Evolutionary conservation across 2,113 vertebrate species (phyloP), one percentile per base, ranked within the genome.

Genomic region (Baryphthengus martii): DNA sequence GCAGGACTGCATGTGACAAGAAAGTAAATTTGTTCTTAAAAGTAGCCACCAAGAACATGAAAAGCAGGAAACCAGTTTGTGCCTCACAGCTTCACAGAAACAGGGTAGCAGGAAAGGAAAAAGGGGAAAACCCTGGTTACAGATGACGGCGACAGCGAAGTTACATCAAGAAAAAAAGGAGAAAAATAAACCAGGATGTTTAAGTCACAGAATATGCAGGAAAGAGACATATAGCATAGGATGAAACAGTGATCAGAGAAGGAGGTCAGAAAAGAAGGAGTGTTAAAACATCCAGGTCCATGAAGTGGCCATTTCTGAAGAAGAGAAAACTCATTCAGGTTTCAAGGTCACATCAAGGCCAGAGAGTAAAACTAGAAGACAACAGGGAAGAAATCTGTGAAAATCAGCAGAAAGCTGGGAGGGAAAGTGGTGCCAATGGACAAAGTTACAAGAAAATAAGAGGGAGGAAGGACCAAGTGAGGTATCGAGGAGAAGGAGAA

Each of bases 271-370:
- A 81, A 91, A 81, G 9, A 65, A 72, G 25, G 28, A 24, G 7
- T 13, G 55, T 13, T 74, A 25, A 23, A 85, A 31, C 20, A 67
- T 17, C 13, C 21, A 65, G 33, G 67, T 59, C 21, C 9, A 16
- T 90, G 31, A 76, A 80, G 10, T 16, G 20, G 26, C 9, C 42
- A 15, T 28, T 73, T 85, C 86, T 61, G 80, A 71, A 79, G 13
- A 70, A 20, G 26, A 81, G 28, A 77, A 76, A 67, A 84, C 19
- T 80, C 26, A 13, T 44, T 71, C n/a, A n/a, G 37, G 13, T 44
- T 61, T 90, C 44, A 94, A 88, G 72, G 82, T 67, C 85, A 90
- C 56, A 44, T 59, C 47, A 81, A 90, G 75, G 88, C 56, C 63
- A 71, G 91, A 63, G 29, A 40, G 17, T 15, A 77, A 92, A 88